These are phyloP conservation scores for Drosophila sp. DNA, from an alignment of 1,140 invertebrate species.

Conservation along the genomic window DNA sequence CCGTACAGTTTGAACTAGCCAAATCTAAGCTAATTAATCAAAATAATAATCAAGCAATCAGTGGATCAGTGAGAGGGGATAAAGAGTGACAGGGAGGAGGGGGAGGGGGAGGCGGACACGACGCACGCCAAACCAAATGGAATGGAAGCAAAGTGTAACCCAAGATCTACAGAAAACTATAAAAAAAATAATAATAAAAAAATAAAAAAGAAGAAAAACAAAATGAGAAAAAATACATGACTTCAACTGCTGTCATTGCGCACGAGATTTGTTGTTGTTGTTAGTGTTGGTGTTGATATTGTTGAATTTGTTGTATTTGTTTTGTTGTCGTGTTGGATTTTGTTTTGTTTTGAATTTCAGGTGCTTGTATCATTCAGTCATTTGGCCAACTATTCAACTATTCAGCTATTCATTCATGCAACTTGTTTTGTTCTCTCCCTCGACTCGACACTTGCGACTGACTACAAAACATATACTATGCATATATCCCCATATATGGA, in stretches of 20 bases:
- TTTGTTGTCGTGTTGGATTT: conserved; percentile 51
- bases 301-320: conserved; percentile 20
- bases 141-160: conserved; percentile 54
- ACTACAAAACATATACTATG: conserved; percentile 43
- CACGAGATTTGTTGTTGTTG: conserved; percentile 56
- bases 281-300: conserved; percentile 38
- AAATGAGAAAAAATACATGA: conserved; percentile 54
- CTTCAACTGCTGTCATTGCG: conserved; percentile 80
- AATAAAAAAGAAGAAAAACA: conserved; percentile 1
- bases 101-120: conserved; percentile 59
- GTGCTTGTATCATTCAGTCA: conserved; percentile 76
- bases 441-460: conserved; percentile 58
- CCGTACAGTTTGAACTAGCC: conserved; percentile 80
- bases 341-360: conserved; percentile 80
- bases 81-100: conserved; percentile 3
- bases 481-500: conserved; percentile 49
- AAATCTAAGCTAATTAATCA: conserved; percentile 83
- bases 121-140: conserved; percentile 73
- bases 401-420: conserved; percentile 81
- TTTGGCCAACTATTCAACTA: conserved; percentile 59
- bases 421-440: conserved; percentile 77
- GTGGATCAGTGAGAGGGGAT: conserved; percentile 67
- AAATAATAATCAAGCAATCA: conserved; percentile 84
- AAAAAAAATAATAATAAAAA: conserved; percentile 6
- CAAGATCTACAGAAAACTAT: conserved; percentile 40